These are phyloP conservation scores for Myotis myotis DNA, from an alignment of 2,797 vertebrate genomes.

Conservation along the genomic window DNA sequence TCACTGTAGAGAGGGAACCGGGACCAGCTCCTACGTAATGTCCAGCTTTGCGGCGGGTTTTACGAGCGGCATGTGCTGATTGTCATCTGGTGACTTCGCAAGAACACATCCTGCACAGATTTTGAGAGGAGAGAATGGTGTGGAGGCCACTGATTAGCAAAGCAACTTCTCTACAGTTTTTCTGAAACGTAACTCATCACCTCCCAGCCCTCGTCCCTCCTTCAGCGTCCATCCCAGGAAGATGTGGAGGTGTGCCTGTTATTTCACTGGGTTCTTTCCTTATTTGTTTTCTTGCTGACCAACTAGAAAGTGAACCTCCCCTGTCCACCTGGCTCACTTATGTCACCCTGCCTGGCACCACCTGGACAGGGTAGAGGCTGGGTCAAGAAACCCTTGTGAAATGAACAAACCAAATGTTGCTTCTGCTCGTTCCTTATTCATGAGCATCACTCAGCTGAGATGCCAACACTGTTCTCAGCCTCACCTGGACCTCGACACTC, in stretches of 20 bases:
- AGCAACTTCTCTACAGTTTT: rapidly evolving
- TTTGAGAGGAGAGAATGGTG: rapidly evolving
- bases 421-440: rapidly evolving
- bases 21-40: rapidly evolving
- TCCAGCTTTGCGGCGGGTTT: rapidly evolving
- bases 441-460: rapidly evolving
- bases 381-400: rapidly evolving
- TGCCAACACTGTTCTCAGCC: background rate
- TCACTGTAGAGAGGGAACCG: background rate
- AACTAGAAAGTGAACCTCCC: background rate
- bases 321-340: rapidly evolving
- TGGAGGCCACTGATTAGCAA: background rate
- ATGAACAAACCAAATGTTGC: rapidly evolving
- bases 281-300: background rate
- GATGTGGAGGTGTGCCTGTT: rapidly evolving
- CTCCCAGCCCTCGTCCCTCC: background rate
- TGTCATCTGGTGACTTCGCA: rapidly evolving
- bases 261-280: background rate
- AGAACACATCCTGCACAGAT: rapidly evolving
- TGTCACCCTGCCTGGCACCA: no score
- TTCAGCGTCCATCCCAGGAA: background rate
- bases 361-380: rapidly evolving
- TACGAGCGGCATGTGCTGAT: rapidly evolving
- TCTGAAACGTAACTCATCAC: background rate
- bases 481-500: background rate